Conservation (phyloP, 2,113 vertebrate genomes). For the Carlito syrichta region DNA sequence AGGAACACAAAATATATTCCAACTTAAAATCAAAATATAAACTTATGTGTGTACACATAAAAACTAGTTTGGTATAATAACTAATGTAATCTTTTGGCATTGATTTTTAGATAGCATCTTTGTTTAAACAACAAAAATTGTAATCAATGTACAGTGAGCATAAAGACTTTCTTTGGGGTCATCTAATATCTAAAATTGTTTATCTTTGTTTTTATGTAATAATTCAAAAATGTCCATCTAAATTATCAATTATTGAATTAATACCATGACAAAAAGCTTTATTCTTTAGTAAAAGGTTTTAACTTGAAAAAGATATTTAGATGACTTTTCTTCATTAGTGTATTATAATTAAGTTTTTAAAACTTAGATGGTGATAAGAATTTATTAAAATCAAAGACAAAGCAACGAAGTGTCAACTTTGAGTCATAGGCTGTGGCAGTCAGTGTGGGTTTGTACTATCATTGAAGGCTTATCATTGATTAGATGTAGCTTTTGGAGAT, state of each 20-base stretch:
- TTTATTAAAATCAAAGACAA: background rate
- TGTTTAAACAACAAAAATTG: background rate
- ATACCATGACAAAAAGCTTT: background rate
- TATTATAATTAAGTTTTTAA: background rate
- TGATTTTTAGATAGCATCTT: background rate
- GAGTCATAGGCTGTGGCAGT: background rate
- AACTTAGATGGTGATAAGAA: background rate
- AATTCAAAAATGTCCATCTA: background rate
- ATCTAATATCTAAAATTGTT: background rate
- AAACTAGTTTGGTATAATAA: background rate
- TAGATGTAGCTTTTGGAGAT: background rate
- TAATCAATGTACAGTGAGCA: background rate
- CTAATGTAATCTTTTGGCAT: background rate
- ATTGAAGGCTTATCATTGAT: background rate
- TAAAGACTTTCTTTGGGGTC: background rate
- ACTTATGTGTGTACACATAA: background rate
- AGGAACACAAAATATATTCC: background rate
- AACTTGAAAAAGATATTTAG: background rate
- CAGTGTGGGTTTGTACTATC: background rate
- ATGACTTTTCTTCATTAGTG: background rate
- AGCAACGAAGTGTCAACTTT: background rate
- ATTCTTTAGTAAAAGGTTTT: background rate
- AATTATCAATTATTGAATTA: background rate
- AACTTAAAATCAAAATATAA: background rate
- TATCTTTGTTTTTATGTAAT: background rate